These are phyloP conservation scores for Pampusana beccarii DNA, from an alignment of 2,113 vertebrate genomes.

Conservation along the genomic window DNA sequence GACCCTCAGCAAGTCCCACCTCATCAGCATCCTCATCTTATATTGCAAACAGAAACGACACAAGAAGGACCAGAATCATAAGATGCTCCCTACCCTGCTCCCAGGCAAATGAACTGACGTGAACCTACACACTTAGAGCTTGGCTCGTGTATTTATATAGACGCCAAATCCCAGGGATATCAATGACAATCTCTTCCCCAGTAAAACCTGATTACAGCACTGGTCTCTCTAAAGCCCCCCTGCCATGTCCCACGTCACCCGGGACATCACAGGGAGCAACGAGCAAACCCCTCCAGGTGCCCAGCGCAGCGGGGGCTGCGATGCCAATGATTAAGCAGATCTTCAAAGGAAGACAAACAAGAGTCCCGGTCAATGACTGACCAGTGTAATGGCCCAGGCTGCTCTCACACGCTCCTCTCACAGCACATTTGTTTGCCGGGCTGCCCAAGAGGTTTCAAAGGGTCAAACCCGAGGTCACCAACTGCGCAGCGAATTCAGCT, in stretches of 20 bases:
- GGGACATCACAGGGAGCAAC: accelerated
- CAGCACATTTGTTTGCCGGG: slow-evolving; percentile 52
- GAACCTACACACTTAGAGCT: slow-evolving; percentile 37
- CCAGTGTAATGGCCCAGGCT: slow-evolving; percentile 6
- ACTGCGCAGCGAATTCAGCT: neutral
- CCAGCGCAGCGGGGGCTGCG: neutral
- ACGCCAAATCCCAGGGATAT: slow-evolving; percentile 67
- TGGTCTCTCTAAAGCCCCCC: neutral
- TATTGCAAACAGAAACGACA: neutral
- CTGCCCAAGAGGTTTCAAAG: slow-evolving; percentile 34
- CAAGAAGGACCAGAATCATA: accelerated
- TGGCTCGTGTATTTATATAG: slow-evolving; percentile 36
- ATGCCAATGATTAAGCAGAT: slow-evolving; percentile 1
- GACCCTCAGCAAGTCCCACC: neutral
- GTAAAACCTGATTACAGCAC: slow-evolving; percentile 47
- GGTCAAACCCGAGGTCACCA: slow-evolving; percentile 49
- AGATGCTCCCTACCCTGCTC: neutral
- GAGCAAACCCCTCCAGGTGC: neutral
- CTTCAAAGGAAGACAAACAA: slow-evolving; percentile 59
- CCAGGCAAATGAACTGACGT: slow-evolving; percentile 18
- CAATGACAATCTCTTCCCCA: slow-evolving; percentile 55
- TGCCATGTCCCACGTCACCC: neutral
- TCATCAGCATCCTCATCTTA: neutral
- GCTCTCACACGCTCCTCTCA: slow-evolving; percentile 33
- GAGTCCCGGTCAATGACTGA: slow-evolving; percentile 64